phyloP scores from a whole-genome alignment of 64 coral and sea anemone species.

The Montipora sp. region DNA sequence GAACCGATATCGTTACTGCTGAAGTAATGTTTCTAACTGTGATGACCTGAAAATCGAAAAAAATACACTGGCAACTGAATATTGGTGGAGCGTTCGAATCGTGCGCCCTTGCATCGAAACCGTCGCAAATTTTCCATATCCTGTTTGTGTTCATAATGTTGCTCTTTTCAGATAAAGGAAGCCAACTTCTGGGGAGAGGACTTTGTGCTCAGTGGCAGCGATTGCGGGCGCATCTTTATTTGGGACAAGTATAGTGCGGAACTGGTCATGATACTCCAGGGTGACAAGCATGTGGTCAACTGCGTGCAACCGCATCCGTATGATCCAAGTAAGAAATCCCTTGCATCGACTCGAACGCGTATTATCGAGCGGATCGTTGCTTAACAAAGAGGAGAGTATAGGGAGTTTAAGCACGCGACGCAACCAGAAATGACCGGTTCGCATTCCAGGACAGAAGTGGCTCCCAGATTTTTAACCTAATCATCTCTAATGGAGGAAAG shows the following conservation, averaged over 20 bases:
- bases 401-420: too few relatives aligned
- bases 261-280: slow-evolving; percentile 86
- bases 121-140: neutral
- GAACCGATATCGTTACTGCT: too few relatives aligned
- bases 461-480: too few relatives aligned
- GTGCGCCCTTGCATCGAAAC: neutral
- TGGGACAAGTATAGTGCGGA: slow-evolving; percentile 93
- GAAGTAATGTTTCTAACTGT: too few relatives aligned
- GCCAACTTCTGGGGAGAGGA: slow-evolving; percentile 97
- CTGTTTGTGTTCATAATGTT: neutral
- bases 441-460: too few relatives aligned
- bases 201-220: slow-evolving; percentile 92
- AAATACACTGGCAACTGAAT: too few relatives aligned
- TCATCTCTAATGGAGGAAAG: too few relatives aligned
- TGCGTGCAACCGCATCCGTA: slow-evolving; percentile 96
- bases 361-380: too few relatives aligned
- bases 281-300: slow-evolving; percentile 94
- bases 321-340: slow-evolving; percentile 74
- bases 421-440: too few relatives aligned
- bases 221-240: slow-evolving; percentile 98
- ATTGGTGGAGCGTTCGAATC: neutral
- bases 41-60: too few relatives aligned
- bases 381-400: too few relatives aligned
- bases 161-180: slow-evolving; percentile 85
- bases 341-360: too few relatives aligned